Conservation (phyloP, 64 coral and sea anemone genomes). For the Montipora cactus region DNA sequence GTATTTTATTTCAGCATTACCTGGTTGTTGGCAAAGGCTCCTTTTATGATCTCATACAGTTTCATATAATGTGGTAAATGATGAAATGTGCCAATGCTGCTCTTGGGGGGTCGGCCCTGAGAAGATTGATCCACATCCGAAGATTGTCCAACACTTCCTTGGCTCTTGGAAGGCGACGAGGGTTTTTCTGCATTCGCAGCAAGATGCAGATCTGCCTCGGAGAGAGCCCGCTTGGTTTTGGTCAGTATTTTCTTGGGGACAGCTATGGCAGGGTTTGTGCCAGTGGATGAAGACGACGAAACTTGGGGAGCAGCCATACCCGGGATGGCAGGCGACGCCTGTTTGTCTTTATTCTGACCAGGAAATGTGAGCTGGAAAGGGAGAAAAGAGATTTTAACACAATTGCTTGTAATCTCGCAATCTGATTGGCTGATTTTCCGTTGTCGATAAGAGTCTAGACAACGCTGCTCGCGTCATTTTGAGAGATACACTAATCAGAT, state of each 20-base stretch:
- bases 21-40: constrained; percentile 85
- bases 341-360: constrained; percentile 93
- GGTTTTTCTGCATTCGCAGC: constrained; percentile 53
- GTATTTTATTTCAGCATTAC: constrained; percentile 2
- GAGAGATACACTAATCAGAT: too few species aligned
- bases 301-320: constrained; percentile 73
- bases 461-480: too few species aligned
- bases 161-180: constrained; percentile 74
- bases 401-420: too few species aligned
- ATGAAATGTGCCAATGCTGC: constrained; percentile 79
- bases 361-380: constrained; percentile 77
- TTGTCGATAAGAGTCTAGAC: too few species aligned
- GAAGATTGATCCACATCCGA: constrained; percentile 69
- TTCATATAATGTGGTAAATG: constrained; percentile 92
- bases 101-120: constrained; percentile 72
- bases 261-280: constrained; percentile 30
- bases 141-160: constrained; percentile 43
- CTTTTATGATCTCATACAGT: constrained; percentile 91
- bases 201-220: constrained; percentile 78
- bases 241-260: constrained; percentile 88
- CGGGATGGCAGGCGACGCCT: constrained; percentile 45
- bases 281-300: constrained; percentile 3
- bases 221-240: constrained; percentile 82
- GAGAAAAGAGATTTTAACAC: constrained; percentile 5
- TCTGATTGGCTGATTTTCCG: too few species aligned